These are phyloP conservation scores for Crotalus horridus DNA, from an alignment of 2,113 vertebrate genomes.

Conservation along the genomic window DNA sequence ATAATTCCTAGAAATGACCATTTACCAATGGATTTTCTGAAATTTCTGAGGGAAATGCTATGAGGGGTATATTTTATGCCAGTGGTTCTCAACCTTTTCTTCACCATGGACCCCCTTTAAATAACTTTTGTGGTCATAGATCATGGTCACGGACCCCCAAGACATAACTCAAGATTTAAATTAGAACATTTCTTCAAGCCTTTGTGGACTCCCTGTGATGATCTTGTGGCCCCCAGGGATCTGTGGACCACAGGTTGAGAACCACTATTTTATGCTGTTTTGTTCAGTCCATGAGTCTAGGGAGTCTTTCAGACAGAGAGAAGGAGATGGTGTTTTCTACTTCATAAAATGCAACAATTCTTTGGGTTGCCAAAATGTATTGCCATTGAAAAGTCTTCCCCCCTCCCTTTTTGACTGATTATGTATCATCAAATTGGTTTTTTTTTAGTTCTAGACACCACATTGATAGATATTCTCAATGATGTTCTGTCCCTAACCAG, in stretches of 20 bases:
- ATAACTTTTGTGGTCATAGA: too few species aligned
- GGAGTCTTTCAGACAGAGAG: slow-evolving; percentile 36
- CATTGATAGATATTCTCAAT: neutral
- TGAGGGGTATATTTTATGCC: neutral
- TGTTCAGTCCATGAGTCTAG: slow-evolving; percentile 9
- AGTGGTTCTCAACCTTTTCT: neutral
- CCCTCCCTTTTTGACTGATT: neutral
- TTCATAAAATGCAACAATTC: slow-evolving; percentile 1
- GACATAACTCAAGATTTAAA: neutral
- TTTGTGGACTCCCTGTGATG: neutral
- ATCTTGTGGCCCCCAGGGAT: neutral
- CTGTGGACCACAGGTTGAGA: too few species aligned
- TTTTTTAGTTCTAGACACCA: neutral
- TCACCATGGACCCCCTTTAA: neutral
- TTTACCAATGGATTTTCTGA: neutral
- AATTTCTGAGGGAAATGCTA: neutral
- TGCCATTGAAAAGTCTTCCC: neutral
- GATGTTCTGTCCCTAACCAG: neutral
- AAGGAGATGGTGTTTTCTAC: neutral
- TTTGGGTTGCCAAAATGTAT: slow-evolving; percentile 31
- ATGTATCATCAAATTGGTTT: neutral
- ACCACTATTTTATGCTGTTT: neutral
- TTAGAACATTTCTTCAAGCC: neutral
- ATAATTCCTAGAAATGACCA: slow-evolving; percentile 20
- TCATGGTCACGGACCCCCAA: neutral